These are phyloP conservation scores for Belonocnema kinseyi DNA, from an alignment of 1,140 invertebrate species.

Conservation along the genomic window DNA sequence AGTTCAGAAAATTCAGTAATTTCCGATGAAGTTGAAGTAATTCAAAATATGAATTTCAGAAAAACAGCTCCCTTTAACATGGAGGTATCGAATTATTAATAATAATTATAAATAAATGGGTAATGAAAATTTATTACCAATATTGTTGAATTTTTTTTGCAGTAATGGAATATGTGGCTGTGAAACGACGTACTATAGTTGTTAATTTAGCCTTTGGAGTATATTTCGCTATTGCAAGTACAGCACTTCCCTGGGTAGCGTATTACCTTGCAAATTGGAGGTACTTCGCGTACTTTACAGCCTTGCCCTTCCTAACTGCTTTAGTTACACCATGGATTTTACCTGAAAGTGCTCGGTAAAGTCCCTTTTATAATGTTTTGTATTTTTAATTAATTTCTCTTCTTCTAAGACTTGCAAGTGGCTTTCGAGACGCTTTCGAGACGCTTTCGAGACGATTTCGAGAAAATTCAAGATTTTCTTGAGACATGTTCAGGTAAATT, in stretches of 20 bases:
- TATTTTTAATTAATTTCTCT: background rate
- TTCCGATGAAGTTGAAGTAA: too few relatives aligned
- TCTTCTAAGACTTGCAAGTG: slow-evolving; percentile 11
- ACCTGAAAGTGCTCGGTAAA: slow-evolving; percentile 71
- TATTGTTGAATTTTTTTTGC: background rate
- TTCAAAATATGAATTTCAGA: too few relatives aligned
- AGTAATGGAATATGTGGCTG: slow-evolving; percentile 72
- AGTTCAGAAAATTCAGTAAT: too few relatives aligned
- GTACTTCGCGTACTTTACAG: slow-evolving; percentile 63
- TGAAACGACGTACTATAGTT: slow-evolving; percentile 65
- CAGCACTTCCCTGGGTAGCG: slow-evolving; percentile 68
- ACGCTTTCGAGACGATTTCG: too few relatives aligned
- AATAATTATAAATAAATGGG: too few relatives aligned
- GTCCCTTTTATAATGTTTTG: too few relatives aligned
- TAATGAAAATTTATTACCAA: background rate
- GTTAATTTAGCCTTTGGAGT: slow-evolving; percentile 70
- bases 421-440: too few relatives aligned
- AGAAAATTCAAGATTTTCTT: too few relatives aligned
- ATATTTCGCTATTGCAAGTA: slow-evolving; percentile 67
- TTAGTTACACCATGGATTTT: slow-evolving; percentile 72
- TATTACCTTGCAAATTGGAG: slow-evolving; percentile 71
- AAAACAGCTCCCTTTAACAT: too few relatives aligned
- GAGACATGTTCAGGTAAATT: too few relatives aligned
- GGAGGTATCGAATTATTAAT: too few relatives aligned
- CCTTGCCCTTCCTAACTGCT: slow-evolving; percentile 62